phyloP scores from a whole-genome alignment of 1,140 invertebrate species.

The Drosophila oshimai region DNA sequence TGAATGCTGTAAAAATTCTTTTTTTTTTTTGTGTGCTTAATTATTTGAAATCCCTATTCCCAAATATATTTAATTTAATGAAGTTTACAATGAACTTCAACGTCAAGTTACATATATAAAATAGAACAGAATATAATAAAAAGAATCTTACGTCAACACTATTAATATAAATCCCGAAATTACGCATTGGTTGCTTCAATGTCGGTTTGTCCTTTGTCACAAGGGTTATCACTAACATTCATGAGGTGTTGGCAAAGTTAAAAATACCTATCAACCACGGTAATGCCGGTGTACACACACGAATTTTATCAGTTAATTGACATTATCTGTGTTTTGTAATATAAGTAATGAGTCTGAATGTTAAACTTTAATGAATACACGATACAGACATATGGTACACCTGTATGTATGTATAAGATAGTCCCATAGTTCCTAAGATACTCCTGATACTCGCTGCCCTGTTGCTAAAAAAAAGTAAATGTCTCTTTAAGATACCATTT shows the following conservation, averaged over 20 bases:
- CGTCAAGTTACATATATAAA: not conserved
- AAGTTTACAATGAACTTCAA: too few species aligned
- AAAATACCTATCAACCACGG: constrained; percentile 3
- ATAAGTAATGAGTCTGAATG: not conserved
- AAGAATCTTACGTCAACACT: not conserved
- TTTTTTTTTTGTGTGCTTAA: too few species aligned
- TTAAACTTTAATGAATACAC: not conserved
- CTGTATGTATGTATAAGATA: too few species aligned
- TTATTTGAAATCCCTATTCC: too few species aligned
- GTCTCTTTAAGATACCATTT: too few species aligned
- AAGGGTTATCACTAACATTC: not conserved
- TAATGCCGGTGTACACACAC: constrained; percentile 3
- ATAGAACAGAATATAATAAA: not conserved
- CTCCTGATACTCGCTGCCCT: too few species aligned
- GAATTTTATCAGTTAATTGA: constrained; percentile 45
- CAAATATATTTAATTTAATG: not conserved
- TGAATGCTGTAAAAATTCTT: too few species aligned
- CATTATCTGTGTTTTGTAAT: constrained; percentile 14
- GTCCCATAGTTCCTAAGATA: too few species aligned
- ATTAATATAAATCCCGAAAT: not conserved
- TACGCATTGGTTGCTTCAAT: constrained; percentile 13
- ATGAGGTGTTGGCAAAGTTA: not conserved
- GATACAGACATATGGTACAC: too few species aligned
- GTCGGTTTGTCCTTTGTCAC: not conserved
- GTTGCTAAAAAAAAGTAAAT: too few species aligned